Base-by-base conservation (phyloP, 1,140 invertebrate genomes). In the Papilio xuthus region DNA sequence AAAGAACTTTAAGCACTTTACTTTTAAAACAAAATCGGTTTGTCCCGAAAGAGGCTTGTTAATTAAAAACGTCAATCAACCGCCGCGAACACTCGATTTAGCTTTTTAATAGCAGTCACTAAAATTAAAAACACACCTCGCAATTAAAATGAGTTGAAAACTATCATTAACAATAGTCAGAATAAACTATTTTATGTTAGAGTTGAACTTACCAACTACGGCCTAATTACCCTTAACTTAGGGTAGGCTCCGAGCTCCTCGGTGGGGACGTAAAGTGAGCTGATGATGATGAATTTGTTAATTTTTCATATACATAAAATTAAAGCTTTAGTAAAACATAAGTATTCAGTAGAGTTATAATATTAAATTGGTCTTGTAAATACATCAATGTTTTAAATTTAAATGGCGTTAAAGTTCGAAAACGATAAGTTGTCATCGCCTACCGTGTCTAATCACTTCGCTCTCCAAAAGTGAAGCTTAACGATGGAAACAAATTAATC, bases 11-110 rank as follows among this genome's bases (percentile, higher is more conserved):
- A 82, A 85, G 80, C 78, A 82, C 82, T 83, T n/a, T 81, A 74
- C 77, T 79, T 83, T 78, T 80, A 84, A 83, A 84, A 86, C 82
- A 84, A 82, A 85, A 84, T 84, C 82, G 80, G 78, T 78, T 80
- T 77, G 80, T 79, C 81, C 79, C 77, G 82, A 79, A 85, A 82
- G 78, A 75, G 82, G 78, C 82, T 84, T 83, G 86, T 88, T 90
- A 89, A 89, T 88, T 88, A 88, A 88, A 89, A 88, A 83, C 86
- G 86, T 87, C 87, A 89, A 87, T 87, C 86, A 89, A 80, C 76
- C 77, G 78, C 63, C 60, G 70, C 63, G 70, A 44, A 82, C 82
- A 79, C 81, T 53, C 80, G 79, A 83, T 86, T 88, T 88, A 84
- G 83, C 83, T 83, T 76, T 79, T 81, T 78, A 78, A 77, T 75